phyloP scores from a whole-genome alignment of 2,888 invertebrate genomes.

The Diloba caeruleocephala region DNA sequence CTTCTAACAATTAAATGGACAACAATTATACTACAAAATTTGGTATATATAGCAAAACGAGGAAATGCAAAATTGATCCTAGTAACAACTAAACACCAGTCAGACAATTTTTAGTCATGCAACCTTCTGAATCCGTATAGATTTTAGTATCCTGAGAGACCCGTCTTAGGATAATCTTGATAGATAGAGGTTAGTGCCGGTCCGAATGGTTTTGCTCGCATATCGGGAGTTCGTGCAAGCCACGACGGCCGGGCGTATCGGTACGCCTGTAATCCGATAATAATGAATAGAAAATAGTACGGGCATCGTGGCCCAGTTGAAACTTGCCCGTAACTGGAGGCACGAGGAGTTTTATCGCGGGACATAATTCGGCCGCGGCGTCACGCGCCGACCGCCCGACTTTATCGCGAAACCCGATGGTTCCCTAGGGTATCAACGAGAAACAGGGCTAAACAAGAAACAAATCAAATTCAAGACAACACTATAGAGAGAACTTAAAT shows the following conservation, averaged over 20 bases:
- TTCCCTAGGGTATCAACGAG: slow-evolving; percentile 65
- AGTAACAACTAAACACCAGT: slow-evolving; percentile 31
- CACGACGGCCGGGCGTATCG: slow-evolving; percentile 68
- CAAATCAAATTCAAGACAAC: slow-evolving; percentile 44
- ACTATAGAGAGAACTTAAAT: slow-evolving; percentile 8
- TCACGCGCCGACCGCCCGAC: slow-evolving; percentile 74
- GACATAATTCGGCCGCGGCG: slow-evolving; percentile 77
- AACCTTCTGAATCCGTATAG: slow-evolving; percentile 37
- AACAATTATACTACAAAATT: neutral
- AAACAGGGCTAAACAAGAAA: slow-evolving; percentile 58
- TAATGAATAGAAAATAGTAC: slow-evolving; percentile 82
- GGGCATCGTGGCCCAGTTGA: slow-evolving; percentile 74
- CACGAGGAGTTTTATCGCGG: slow-evolving; percentile 76
- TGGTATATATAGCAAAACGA: slow-evolving; percentile 2
- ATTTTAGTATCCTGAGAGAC: slow-evolving; percentile 47
- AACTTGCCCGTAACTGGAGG: slow-evolving; percentile 71
- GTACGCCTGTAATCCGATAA: slow-evolving; percentile 78
- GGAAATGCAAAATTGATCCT: slow-evolving; percentile 23
- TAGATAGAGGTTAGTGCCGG: slow-evolving; percentile 66
- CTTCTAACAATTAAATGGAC: neutral
- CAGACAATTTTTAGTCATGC: slow-evolving; percentile 42
- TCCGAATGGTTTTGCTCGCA: slow-evolving; percentile 62
- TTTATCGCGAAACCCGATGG: slow-evolving; percentile 73
- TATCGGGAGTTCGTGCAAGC: slow-evolving; percentile 80
- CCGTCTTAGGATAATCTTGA: slow-evolving; percentile 65